Base-by-base conservation (phyloP, 1,140 invertebrate genomes). In the Mylabris phalerata region DNA sequence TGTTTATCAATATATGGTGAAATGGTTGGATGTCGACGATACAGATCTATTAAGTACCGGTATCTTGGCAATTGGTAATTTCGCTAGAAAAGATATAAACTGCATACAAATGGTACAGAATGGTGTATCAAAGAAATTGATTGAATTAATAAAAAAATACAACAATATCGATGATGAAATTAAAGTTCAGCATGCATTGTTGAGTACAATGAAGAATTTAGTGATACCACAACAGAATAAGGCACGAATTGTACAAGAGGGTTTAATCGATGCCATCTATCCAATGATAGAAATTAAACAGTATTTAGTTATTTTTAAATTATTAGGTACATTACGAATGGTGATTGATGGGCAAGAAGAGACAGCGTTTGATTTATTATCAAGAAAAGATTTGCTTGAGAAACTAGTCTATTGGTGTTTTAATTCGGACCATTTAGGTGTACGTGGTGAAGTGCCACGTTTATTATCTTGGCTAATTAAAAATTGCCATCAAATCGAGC, bases 31-130 rank as follows among this genome's bases (percentile, higher is more conserved):
- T 47, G 84, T 84, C 0, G 70, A 77, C 9, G 84, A 90, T 67
- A 81, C 85, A 56, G 86, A 90, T 74, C 75, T 95, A 7, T 79
- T 90, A 65, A 84, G 86, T 13, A 88, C 91, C 27, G 90, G 87
- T 0, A 85, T 92, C 7, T 78, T 94, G 45, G 89, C 91, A 3
- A 82, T 93, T 66, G 91, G 90, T 2, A 95, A 95, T 76, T 94
- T 95, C 78, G 92, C 92, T 2, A 77, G 92, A 44, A 87, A 85
- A 69, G 92, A 95, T 75, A 81, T 81, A 19, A 87, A 93, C 69
- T 93, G 92, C 72, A 82, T 85, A 38, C 79, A 86, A 56, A 89
- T 95, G 82, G 90, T 93, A 62, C 76, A 86, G 50, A 81, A 86
- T 64, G 86, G 87, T 9, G 83, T 93, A 41, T 86, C 86, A 67